Evolutionary conservation across 2,113 vertebrate species (phyloP), one percentile per base, ranked within the genome.

Genomic region (Astatoreochromis straeleni): DNA sequence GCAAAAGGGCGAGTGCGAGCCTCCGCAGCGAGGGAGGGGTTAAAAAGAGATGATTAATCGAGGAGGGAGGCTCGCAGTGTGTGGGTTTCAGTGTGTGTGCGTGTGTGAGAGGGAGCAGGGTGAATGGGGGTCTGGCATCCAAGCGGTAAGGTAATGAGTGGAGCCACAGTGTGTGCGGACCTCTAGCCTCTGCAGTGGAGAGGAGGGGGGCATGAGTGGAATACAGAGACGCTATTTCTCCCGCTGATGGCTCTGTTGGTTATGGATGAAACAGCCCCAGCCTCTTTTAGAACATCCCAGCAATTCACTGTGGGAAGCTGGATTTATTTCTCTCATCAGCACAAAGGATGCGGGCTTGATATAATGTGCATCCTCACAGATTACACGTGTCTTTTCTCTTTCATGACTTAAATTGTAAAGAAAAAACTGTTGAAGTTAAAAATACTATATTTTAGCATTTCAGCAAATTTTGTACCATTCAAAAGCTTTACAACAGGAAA

Each of bases 181-280:
- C 92, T 93, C 91, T 90, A 92, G 91, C 92, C 94, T 94, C 94
- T 89, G 93, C 90, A 93, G 88, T 88, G 88, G 88, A 86, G 82
- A 82, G 83, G 85, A 84, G 60, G 86, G 78, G 84, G 82, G 54
- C 88, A 92, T 90, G 93, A 93, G 88, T 51, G 57, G 91, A 94
- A 94, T 92, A 93, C 89, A 88, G 89, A 95, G 91, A 80, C 16
- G 80, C 84, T 19, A 83, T 63, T 91, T 31, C 91, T 91, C 81
- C 85, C 10, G 55, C 87, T 91, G 91, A 92, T 85, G 90, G 87
- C 88, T 84, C 90, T 83, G 89, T 82, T 91, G 92, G 90, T 91
- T 90, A 91, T 87, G 88, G 91, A 93, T 89, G 85, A 93, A 93
- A 84, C 86, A 9, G 82, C 83, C 47, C 49, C 57, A 8, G 54